Conservation (phyloP, 2,797 vertebrate species). For the Morus bassanus region DNA sequence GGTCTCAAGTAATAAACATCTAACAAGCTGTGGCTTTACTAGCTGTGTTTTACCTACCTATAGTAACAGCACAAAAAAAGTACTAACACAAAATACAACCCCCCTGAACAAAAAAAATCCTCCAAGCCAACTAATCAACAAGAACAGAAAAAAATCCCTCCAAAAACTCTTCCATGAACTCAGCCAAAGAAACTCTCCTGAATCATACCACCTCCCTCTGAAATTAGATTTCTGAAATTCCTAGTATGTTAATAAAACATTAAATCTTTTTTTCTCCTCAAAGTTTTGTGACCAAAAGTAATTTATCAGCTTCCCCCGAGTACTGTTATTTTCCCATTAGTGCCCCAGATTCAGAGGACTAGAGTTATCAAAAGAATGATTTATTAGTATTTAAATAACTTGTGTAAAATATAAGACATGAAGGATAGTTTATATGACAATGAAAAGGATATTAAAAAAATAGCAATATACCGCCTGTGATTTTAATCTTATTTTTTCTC, state of each 20-base stretch:
- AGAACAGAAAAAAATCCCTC: neutral
- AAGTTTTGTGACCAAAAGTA: neutral
- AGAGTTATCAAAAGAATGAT: neutral
- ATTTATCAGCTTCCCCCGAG: neutral
- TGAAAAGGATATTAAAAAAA: neutral
- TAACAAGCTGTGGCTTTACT: neutral
- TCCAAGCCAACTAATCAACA: neutral
- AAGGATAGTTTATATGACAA: neutral
- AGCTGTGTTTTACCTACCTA: neutral
- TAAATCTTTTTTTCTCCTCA: neutral
- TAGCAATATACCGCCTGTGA: neutral
- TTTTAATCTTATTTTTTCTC: neutral
- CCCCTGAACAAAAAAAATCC: neutral
- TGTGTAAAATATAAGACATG: neutral
- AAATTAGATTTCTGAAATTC: neutral
- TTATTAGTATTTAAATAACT: neutral
- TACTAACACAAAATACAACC: neutral
- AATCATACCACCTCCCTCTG: neutral
- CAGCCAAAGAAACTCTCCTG: neutral
- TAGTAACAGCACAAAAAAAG: neutral
- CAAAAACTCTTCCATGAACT: neutral
- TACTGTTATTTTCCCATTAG: neutral
- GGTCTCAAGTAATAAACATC: neutral
- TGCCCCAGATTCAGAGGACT: neutral
- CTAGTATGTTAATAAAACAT: neutral